Base-by-base conservation (phyloP, 2,888 invertebrate genomes). In the Idaea straminata region DNA sequence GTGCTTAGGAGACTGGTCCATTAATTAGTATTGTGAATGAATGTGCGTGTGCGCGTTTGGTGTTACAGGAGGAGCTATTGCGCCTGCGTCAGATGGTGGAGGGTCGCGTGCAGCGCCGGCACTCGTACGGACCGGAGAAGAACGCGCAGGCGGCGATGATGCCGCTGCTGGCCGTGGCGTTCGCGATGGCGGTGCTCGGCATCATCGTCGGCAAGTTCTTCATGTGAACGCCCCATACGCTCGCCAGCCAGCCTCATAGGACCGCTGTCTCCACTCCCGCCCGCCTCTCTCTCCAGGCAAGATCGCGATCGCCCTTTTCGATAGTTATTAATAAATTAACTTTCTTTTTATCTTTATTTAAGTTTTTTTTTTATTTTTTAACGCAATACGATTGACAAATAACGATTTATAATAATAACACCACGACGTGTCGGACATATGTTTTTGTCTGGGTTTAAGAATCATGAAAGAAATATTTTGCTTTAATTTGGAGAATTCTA, bases 141-240 rank as follows among this genome's bases (percentile, higher is more conserved):
- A 92, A 86, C 77, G 94, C 94, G 75, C 94, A 94, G 81, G 81
- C 88, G 69, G 91, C 93, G 72, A 87, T 94, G 74, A 94, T 94
- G 91, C 93, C 95, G 72, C 95, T 95, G 92, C 88, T 96, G 76
- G 94, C 93, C 77, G 88, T 95, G 76, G 95, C 95, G 73, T 84
- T 96, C 78, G 94, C 94, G 79, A 94, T 96, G 91, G 95, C 95
- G 75, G 84, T 97, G 74, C 86, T 96, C 83, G 96, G 96, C 85
- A 94, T 96, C 83, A 93, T 96, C 86, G 93, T 96, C 87, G 97
- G 96, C 86, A 97, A 96, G 92, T 96, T 95, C 92, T 91, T 96
- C 90, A 96, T 96, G 94, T 97, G 96, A 96, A 95, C 93, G 74
- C 68, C 75, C 62, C 13, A 4, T 3, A 7, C 68, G 67, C 79